Evolutionary conservation across 1,140 invertebrate species (phyloP).

Genomic region (Drosophila mayri): DNA sequence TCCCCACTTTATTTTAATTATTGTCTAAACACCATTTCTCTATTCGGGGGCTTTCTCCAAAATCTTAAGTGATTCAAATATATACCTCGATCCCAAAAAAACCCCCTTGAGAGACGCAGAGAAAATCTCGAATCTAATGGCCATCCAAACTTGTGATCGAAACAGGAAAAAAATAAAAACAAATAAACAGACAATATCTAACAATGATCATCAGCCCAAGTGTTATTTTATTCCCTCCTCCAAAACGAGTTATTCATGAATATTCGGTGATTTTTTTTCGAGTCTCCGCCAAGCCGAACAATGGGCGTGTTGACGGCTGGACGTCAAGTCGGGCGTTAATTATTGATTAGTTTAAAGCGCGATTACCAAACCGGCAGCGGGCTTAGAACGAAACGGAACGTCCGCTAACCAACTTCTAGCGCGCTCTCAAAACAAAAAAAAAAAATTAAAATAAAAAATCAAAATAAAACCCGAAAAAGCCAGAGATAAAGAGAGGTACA

Average conservation of each 20-base stretch:
- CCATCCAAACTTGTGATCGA: conserved; percentile 25
- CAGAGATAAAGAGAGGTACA: conserved; percentile 23
- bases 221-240: conserved; percentile 14
- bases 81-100: conserved; percentile 19
- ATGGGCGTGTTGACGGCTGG: conserved; percentile 48
- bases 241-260: conserved; percentile 66
- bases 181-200: conserved; percentile 11
- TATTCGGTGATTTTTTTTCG: conserved; percentile 21
- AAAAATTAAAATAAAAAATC: neutral
- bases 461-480: conserved; percentile 10
- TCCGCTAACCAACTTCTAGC: conserved; percentile 48
- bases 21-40: neutral
- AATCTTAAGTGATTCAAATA: conserved; percentile 30
- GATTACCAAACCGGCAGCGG: conserved; percentile 67
- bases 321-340: conserved; percentile 65
- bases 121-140: conserved; percentile 13
- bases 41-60: conserved; percentile 21
- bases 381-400: conserved; percentile 71
- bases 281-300: conserved; percentile 19
- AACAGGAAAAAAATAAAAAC: conserved; percentile 8
- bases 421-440: conserved; percentile 28
- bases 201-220: conserved; percentile 38
- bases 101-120: conserved; percentile 10
- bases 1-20: neutral
- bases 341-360: conserved; percentile 81